These are phyloP conservation scores for Capitulum mitella DNA, from an alignment of 2,888 invertebrate species.

Conservation along the genomic window DNA sequence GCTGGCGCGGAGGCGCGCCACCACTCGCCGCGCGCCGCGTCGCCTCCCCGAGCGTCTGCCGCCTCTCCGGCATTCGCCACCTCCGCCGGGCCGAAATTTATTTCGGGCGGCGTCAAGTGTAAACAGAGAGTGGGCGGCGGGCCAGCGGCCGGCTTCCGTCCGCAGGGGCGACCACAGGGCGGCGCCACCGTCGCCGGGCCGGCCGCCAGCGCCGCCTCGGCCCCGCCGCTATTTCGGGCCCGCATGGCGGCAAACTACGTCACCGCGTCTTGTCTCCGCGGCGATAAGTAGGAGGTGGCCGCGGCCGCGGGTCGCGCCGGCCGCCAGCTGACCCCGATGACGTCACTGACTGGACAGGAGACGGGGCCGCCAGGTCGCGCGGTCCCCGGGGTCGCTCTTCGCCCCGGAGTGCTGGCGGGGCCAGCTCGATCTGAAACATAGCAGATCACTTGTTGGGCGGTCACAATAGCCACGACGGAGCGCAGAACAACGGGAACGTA, in stretches of 20 bases:
- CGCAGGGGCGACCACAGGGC: not conserved
- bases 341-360: not conserved
- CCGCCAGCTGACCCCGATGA: not conserved
- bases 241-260: conserved; percentile 16
- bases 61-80: not conserved
- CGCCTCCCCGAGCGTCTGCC: not conserved
- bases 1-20: not conserved
- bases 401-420: no score
- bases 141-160: conserved; percentile 1
- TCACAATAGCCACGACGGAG: no score
- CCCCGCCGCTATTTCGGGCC: not conserved
- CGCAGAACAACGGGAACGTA: no score
- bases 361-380: no score
- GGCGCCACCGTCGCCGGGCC: not conserved
- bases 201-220: not conserved
- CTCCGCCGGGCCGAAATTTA: not conserved
- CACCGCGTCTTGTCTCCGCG: not conserved
- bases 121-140: conserved; percentile 18
- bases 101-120: conserved; percentile 14
- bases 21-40: not conserved
- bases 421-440: no score
- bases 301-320: not conserved
- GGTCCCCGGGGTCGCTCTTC: no score
- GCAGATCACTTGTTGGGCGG: no score
- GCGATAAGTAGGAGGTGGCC: not conserved